Base-by-base conservation (phyloP, 2,113 vertebrate genomes). In the Odontesthes bonariensis region DNA sequence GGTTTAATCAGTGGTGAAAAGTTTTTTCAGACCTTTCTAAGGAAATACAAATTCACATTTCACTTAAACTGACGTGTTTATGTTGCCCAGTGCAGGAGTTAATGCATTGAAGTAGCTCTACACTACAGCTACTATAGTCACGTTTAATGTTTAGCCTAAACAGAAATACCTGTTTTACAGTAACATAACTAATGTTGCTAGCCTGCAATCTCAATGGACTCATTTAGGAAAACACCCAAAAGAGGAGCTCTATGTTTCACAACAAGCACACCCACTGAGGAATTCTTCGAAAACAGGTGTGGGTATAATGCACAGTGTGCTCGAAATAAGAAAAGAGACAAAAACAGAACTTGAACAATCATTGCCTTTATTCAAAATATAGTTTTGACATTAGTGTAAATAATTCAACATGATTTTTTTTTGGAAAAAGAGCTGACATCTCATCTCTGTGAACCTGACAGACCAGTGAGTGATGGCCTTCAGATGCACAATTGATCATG, bases 331-430 rank as follows among this genome's bases (percentile, higher is more conserved):
- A 51, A 53, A 14, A 42, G 22, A 6, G 19, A 80, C 51, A 64
- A 22, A 57, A 7, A 0, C 19, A 27, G 14, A 3, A 61, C 9
- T 42, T 38, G 44, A 60, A 75, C 44, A 83, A 74, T 20, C 44
- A 32, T 46, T 62, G 53, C 4, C 11, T 90, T 90, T 86, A 90
- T 90, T 90, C 3, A 61, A 74, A 71, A 16, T 31, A 5, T 58
- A 63, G 59, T 61, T 69, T 38, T 38, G 22, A 72, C 7, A 73
- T 68, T 7, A 1, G 16, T 23, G 22, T 6, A 33, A 23, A 69
- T 33, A 46, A 49, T 55, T 46, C 19, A n/a, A n/a, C 19, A n/a
- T n/a, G n/a, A n/a, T n/a, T n/a, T 6, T 0, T 23, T 64, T n/a
- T 14, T 40, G 17, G n/a, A 19, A 11, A 73, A 69, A 9, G 56